Evolutionary conservation across 2,113 vertebrate genomes (phyloP), one percentile per base, ranked within the genome.

Genomic region (Forbesichthys agassizii): DNA sequence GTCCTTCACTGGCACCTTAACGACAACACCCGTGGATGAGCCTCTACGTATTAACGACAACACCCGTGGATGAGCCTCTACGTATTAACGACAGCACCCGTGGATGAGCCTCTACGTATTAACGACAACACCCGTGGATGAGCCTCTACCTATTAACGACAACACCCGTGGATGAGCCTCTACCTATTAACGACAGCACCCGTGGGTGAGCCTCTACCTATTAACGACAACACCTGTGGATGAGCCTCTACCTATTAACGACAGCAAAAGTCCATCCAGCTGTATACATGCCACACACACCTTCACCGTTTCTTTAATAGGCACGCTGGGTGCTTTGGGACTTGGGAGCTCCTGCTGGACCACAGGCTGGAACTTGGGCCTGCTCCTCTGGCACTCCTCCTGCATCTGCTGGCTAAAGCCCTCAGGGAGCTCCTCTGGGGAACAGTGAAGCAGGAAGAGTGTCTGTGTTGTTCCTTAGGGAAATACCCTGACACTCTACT

Each of bases 371-470:
- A 94, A 98, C 83, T 87, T 96, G 56, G 94, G 89, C 68, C 94
- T 92, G 36, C 81, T 93, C 89, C 91, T 96, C 71, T 93, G 91
- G 42, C 88, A 94, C n/a, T 96, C 94, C 74, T 98, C 96, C 75
- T 94, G 94, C 79, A 99, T 94, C 79, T 96, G 94, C 84, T 99
- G 98, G 83, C 93, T 95, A 82, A 99, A 99, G 73, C 98, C 98
- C 74, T 97, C 96, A 11, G 98, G 98, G 33, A 99, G 92, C 53
- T 94, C 94, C 71, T 97, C 98, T 99, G 84, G 8, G 5, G 53
- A 48, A 81, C 0, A 56, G 0, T 66, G 7, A 36, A 52, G 1
- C 64, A 16, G 70, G 60, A 0, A 12, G 49, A 13, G 12, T 13
- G 14, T 53, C 16, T 8, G 52, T 27, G 27, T 27, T 27, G 27